Conservation (phyloP, 2,797 vertebrate species). For the Gymnothorax reevesii region DNA sequence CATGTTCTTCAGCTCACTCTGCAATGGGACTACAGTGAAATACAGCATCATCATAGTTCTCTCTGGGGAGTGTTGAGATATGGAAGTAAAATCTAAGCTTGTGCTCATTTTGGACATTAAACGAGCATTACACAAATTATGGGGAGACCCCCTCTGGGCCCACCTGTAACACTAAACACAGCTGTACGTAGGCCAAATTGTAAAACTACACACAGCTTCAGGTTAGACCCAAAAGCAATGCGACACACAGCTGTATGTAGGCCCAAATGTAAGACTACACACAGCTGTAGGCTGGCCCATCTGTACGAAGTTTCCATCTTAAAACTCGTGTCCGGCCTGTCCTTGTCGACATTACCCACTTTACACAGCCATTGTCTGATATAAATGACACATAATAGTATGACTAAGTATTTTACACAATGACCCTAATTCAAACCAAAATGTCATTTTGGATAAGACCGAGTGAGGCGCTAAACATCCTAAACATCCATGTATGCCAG, state of each 20-base stretch:
- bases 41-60: background rate
- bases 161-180: background rate
- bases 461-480: background rate
- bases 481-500: conserved; percentile 26
- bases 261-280: background rate
- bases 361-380: background rate
- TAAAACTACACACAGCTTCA: background rate
- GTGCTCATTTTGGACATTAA: background rate
- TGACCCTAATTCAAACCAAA: conserved; percentile 46
- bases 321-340: background rate
- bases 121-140: background rate
- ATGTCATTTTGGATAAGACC: background rate
- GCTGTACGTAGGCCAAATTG: background rate
- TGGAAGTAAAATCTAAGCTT: background rate
- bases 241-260: background rate
- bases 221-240: background rate
- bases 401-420: conserved; percentile 37
- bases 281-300: background rate
- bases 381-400: conserved; percentile 7
- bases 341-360: background rate
- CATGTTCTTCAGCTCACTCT: background rate
- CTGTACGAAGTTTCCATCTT: background rate
- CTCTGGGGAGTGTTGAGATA: background rate
- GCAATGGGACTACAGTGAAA: background rate
- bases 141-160: background rate